Evolutionary conservation across 2,113 vertebrate genomes (phyloP).

Genomic region (Balaenoptera acutorostrata): DNA sequence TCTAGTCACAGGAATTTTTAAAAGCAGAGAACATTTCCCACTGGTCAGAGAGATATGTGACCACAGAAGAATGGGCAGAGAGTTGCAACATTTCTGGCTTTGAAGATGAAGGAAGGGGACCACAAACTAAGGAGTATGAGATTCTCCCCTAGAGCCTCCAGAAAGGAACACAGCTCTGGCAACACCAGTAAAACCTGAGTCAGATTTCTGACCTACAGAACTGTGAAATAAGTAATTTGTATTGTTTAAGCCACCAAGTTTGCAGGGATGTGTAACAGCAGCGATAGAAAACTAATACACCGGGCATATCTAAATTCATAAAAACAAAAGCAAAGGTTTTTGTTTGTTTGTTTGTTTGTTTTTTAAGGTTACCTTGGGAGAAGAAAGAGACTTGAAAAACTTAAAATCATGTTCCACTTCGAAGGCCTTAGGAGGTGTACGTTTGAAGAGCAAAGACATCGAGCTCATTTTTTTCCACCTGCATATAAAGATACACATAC

Average conservation of each 20-base stretch:
- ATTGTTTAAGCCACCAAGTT: neutral
- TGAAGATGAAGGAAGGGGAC: neutral
- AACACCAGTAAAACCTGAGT: neutral
- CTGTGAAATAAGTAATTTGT: neutral
- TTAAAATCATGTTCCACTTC: conserved; percentile 69
- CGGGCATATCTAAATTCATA: neutral
- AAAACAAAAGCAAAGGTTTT: neutral
- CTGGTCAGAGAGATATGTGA: neutral
- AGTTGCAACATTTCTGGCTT: neutral
- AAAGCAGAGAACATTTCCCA: neutral
- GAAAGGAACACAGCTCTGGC: neutral
- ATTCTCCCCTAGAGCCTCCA: neutral
- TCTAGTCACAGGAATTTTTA: neutral
- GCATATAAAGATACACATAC: conserved; percentile 11
- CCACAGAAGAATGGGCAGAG: neutral
- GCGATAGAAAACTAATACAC: neutral
- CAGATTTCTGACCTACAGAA: neutral
- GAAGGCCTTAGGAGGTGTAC: neutral
- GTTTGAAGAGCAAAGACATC: conserved; percentile 60
- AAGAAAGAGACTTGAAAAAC: conserved; percentile 80
- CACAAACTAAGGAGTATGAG: neutral
- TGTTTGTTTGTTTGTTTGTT: neutral
- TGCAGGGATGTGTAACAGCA: neutral
- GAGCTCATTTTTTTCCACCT: conserved; percentile 75
- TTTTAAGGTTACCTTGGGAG: conserved; percentile 76